Evolutionary conservation across 2,113 vertebrate species (phyloP), one percentile per base, ranked within the genome.

Genomic region (Sylvietta virens): DNA sequence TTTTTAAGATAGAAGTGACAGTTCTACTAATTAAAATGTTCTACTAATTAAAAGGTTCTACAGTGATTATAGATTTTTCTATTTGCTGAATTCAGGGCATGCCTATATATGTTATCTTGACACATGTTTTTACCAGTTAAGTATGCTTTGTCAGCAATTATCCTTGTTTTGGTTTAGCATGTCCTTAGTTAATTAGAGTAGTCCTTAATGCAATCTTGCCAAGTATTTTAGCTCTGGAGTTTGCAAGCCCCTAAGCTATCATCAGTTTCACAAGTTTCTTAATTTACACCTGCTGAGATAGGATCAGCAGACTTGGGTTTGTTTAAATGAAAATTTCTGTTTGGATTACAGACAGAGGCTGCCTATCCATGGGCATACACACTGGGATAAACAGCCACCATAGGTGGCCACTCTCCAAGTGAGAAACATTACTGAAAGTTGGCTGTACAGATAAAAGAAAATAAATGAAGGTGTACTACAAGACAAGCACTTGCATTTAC

Each of bases 241-340:
- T 97, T 96, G 94, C 73, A 80, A 98, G 90, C 66, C 57, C 54
- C 71, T 86, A 92, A 97, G 90, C 97, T 96, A 91, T 81, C 93
- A 92, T 58, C 90, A 88, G 6, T 90, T 92, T 92, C 72, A 85
- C 69, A 48, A 86, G 69, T 93, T 88, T 76, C 92, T 92, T 96
- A 96, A 97, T 98, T 98, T 97, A 92, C 96, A 96, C 97, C 96
- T 97, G 94, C 93, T 97, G 94, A 96, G 94, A 96, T 87, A 92
- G 92, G 92, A 97, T 98, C 94, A 96, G 86, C 95, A 96, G 94
- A 74, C 81, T 74, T 50, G 70, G 73, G 91, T 86, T 97, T 97
- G 77, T 95, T 94, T 97, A 97, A 97, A 93, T 80, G 91, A 97
- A 91, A 86, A 82, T 86, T 88, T 96, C 71, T 93, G 72, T 93